Conservation (phyloP, 2,888 invertebrate genomes). For the Andrena bucephala region DNA sequence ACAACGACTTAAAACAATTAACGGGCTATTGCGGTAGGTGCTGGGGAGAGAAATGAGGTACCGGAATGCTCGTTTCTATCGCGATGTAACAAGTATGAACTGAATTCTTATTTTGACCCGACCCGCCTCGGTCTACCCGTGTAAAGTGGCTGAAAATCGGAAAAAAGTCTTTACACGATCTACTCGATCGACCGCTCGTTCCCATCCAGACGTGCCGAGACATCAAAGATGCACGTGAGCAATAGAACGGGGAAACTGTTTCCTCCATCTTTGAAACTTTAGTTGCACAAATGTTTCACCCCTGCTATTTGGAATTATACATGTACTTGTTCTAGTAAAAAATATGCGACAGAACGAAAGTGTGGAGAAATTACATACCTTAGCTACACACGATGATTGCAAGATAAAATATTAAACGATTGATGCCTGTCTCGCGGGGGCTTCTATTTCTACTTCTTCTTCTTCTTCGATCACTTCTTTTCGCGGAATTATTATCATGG, state of each 20-base stretch:
- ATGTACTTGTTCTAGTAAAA: not conserved
- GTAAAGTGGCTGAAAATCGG: no score
- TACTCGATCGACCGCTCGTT: not conserved
- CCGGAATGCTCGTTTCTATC: no score
- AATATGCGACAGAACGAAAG: not conserved
- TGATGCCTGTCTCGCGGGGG: not conserved
- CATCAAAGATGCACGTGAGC: conserved; percentile 24
- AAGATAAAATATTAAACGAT: conserved; percentile 10
- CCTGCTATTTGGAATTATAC: not conserved
- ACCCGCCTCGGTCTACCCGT: no score
- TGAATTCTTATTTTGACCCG: no score
- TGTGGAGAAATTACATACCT: not conserved
- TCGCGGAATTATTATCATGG: not conserved
- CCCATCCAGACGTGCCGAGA: not conserved
- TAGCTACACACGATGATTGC: not conserved
- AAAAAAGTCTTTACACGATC: no score
- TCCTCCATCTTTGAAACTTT: conserved; percentile 5
- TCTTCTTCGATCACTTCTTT: not conserved
- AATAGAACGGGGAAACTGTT: not conserved
- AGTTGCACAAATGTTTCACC: conserved; percentile 13
- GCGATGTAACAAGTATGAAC: no score
- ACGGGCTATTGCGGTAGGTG: no score
- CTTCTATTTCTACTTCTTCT: not conserved
- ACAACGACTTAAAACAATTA: no score
- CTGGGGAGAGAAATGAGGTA: no score